phyloP scores from a whole-genome alignment of 2,797 vertebrate genomes.

The Eidolon dupreanum region DNA sequence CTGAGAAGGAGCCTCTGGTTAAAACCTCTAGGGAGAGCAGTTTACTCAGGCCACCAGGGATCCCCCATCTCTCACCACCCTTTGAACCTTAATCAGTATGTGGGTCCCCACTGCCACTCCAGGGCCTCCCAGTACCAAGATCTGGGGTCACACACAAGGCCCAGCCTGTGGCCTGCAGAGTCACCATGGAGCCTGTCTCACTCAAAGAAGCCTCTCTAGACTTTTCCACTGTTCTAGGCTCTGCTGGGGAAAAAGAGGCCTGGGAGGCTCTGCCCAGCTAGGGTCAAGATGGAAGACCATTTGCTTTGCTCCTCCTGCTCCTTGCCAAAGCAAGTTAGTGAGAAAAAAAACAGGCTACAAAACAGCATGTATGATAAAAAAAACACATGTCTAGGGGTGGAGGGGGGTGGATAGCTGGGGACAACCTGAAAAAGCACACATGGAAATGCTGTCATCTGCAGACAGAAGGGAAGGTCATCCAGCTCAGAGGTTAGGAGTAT shows the following conservation, averaged over 20 bases:
- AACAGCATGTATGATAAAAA: background rate
- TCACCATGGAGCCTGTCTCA: background rate
- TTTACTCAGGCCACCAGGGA: background rate
- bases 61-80: background rate
- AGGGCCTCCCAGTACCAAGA: background rate
- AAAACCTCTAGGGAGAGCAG: background rate
- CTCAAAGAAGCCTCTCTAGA: background rate
- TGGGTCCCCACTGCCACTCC: background rate
- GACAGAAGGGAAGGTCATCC: background rate
- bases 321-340: background rate
- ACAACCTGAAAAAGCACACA: background rate
- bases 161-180: background rate
- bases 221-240: background rate
- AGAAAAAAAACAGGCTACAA: too few relatives aligned
- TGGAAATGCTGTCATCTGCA: too few relatives aligned
- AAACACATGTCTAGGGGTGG: background rate
- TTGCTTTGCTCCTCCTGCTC: background rate
- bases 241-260: fast-evolving
- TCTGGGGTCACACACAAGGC: background rate
- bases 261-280: fast-evolving
- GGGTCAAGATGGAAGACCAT: background rate
- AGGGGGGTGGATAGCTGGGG: too few relatives aligned
- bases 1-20: background rate
- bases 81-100: background rate
- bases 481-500: background rate